Percentiles rank a stretch among this genome's conserved stretches.
Evolutionary conservation across 2,797 vertebrate species (phyloP).

Genomic region (Argya squamiceps): DNA sequence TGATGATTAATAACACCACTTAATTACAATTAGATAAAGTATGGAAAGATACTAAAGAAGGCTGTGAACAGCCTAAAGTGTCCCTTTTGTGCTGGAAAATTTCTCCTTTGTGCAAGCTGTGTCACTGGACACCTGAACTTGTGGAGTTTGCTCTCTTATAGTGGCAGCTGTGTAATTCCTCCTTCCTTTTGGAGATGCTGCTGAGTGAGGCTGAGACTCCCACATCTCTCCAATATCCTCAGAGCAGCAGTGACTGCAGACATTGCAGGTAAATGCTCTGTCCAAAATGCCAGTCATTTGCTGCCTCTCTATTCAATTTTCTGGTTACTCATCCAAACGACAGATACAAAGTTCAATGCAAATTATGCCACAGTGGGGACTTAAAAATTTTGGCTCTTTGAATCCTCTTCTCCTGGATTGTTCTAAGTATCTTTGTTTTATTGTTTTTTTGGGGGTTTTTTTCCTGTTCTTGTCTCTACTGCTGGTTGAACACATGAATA

Average conservation of each 20-base stretch:
- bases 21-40: not conserved
- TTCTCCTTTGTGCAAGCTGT: not conserved
- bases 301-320: not conserved
- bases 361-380: not conserved
- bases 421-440: not conserved
- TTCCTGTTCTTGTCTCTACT: not conserved
- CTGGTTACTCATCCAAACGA: not conserved
- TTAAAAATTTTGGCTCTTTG: not conserved
- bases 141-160: not conserved
- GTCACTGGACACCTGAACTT: not conserved
- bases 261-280: not conserved
- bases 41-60: not conserved
- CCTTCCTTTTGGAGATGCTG: not conserved
- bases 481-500: not conserved
- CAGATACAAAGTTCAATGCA: not conserved
- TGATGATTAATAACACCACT: not conserved
- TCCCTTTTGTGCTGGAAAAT: not conserved
- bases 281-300: not conserved
- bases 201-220: not conserved
- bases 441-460: not conserved
- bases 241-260: not conserved
- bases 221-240: not conserved
- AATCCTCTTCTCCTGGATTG: not conserved
- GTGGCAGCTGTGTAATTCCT: not conserved
- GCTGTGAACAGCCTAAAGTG: not conserved